Percentiles rank a stretch among this genome's conserved stretches.
phyloP scores from a whole-genome alignment of 2,113 vertebrate genomes.

The Myotis yumanensis region DNA sequence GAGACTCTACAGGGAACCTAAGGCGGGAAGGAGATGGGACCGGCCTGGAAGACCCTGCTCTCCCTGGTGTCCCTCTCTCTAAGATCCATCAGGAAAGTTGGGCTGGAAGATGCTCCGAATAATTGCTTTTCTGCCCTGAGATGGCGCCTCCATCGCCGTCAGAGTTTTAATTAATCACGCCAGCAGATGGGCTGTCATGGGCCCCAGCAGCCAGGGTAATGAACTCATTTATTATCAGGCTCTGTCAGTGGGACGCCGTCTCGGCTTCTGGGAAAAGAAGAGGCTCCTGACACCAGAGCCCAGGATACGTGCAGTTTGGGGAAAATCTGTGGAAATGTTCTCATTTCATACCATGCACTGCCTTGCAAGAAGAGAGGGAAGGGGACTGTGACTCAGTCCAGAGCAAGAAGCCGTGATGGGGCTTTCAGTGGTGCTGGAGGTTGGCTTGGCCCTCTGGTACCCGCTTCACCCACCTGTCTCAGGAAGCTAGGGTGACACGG shows the following conservation, averaged over 20 bases:
- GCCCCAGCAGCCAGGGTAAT: conserved; percentile 79
- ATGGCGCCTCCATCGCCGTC: conserved; percentile 71
- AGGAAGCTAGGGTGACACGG: not conserved
- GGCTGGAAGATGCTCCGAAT: conserved; percentile 73
- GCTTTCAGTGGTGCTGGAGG: not conserved
- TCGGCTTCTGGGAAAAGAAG: conserved; percentile 57
- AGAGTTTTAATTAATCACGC: conserved; percentile 85
- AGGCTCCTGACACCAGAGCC: not conserved
- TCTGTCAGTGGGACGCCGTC: conserved; percentile 55
- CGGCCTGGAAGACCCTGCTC: not conserved
- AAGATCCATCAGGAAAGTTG: conserved; percentile 19
- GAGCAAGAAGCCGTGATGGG: not conserved
- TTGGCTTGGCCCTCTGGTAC: not conserved
- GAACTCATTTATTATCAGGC: conserved; percentile 85
- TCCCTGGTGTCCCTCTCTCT: not conserved
- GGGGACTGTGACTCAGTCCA: not conserved
- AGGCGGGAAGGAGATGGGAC: not conserved
- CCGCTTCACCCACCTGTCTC: not conserved
- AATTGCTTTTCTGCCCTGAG: conserved; percentile 79
- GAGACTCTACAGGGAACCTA: not conserved
- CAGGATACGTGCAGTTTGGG: not conserved
- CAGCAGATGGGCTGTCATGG: conserved; percentile 82
- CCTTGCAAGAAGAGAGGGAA: not conserved
- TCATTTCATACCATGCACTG: not conserved
- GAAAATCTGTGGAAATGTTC: not conserved